Base-by-base conservation (phyloP, 1,140 invertebrate species). In the Aphaenogaster rudis region DNA sequence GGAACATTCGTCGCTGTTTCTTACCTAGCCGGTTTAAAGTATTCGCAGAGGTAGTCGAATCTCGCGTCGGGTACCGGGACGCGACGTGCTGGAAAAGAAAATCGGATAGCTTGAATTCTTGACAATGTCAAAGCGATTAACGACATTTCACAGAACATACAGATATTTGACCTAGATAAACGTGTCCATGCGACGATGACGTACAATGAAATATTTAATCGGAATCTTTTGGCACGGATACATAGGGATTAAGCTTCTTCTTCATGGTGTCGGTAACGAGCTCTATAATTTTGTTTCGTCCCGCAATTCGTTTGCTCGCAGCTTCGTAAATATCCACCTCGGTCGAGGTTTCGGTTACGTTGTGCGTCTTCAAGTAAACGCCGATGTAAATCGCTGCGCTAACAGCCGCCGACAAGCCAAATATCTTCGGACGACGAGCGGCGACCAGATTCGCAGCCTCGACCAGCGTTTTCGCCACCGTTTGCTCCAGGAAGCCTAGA, bases 61-160 rank as follows among this genome's bases (percentile, higher is more conserved):
- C 99, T 96, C 50, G 97, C 96, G 96, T 99, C 99, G 8, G 99
- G 99, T 7, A 99, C 99, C n/a, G 99, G 98, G 90, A 99, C 99
- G 92, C 99, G 97, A 98, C 98, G 97, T 99, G 96, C 95, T 94
- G 96, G 94, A 94, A 96, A 95, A 93, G 94, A 84, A 96, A 96
- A 90, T 90, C 9, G 67, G 57, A 63, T 84, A 72, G 42, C 28
- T 90, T 78, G 52, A 48, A 61, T 13, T 59, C 42, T 72, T 5
- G 57, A 87, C 57, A 6, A 33, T 33, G 7, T 33, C 21, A n/a
- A 0, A 50, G 11, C 2, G 52, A 69, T 61, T 80, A 36, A 63
- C n/a, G 0, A 39, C 3, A 9, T 28, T 54, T 21, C 4, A 84
- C 91, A 90, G 93, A 89, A 93, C 77, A 63, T 69, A 74, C 28